Base-by-base conservation (phyloP, 2,888 invertebrate species). In the Clusia tigrina region DNA sequence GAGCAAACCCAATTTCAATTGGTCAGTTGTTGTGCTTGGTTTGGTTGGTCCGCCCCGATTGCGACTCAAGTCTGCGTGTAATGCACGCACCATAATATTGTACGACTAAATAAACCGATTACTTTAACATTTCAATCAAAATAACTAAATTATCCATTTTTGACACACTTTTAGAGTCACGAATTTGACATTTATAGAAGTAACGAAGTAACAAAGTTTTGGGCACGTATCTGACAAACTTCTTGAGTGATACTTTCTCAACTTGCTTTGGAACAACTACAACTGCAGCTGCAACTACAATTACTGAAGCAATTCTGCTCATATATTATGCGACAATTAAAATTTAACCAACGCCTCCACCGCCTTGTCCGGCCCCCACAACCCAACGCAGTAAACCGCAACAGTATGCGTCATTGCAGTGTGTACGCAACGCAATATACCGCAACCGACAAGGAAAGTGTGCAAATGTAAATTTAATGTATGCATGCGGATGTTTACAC, bases 301-400 rank as follows among this genome's bases (percentile, higher is more conserved):
- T 48, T 32, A 32, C 32, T 12, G 32, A 12, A 48, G 20, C 48
- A 48, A 48, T 22, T 18, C 48, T 48, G 18, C 48, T 48, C 48
- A 48, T 48, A 22, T 48, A 48, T 48, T 48, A 48, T 48, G 18
- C 48, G 48, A 22, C 48, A 48, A 48, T 48, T 48, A 48, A 48
- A 48, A 48, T 48, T 20, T 20, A 9, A 5, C 48, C 22, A 9
- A 48, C 2, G 42, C n/a, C 42, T n/a, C n/a, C 42, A 2, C 42
- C 42, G 15, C 42, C 32, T 12, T 32, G 12, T n/a, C 32, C 12
- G n/a, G 6, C 3, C 9, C 42, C 42, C 42, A 42, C 6, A 42
- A 42, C n/a, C 42, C n/a, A 15, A 42, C n/a, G 42, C n/a, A 3
- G 42, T 15, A 48, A 48, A 48, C 48, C 48, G 22, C 48, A 48